Evolutionary conservation across 2,113 vertebrate genomes (phyloP).

Genomic region (Sprattus sprattus): DNA sequence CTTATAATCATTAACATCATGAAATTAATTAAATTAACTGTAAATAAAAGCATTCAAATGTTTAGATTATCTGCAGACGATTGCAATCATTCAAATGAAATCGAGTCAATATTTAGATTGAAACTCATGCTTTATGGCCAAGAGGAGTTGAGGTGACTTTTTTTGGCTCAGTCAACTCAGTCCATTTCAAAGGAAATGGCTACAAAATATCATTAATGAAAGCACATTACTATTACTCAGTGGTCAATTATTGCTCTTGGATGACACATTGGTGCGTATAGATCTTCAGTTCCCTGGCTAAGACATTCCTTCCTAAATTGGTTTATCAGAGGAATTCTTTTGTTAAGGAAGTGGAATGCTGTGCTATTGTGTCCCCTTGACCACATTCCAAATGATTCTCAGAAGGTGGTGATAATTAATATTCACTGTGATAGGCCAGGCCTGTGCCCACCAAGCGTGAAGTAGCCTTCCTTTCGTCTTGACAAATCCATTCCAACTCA

Average conservation of each 20-base stretch:
- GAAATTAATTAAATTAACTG: slow-evolving; percentile 15
- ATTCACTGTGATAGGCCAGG: slow-evolving; percentile 47
- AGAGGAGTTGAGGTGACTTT: slow-evolving; percentile 25
- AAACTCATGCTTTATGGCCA: slow-evolving; percentile 14
- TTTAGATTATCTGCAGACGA: neutral
- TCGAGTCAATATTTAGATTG: neutral
- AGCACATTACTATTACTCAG: slow-evolving; percentile 18
- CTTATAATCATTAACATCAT: neutral
- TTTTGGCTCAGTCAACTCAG: slow-evolving; percentile 31
- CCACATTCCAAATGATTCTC: slow-evolving; percentile 54
- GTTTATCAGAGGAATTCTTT: slow-evolving; percentile 56
- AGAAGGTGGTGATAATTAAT: slow-evolving; percentile 50
- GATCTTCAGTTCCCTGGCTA: slow-evolving; percentile 27
- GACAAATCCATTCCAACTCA: slow-evolving; percentile 51
- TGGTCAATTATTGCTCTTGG: slow-evolving; percentile 47
- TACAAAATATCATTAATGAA: slow-evolving; percentile 27
- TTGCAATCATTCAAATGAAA: neutral
- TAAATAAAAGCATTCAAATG: neutral
- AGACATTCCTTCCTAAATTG: slow-evolving; percentile 57
- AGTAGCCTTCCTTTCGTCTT: slow-evolving; percentile 53
- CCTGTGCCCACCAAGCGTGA: slow-evolving; percentile 54
- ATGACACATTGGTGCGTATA: slow-evolving; percentile 46
- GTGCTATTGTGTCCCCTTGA: slow-evolving; percentile 49
- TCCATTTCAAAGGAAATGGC: slow-evolving; percentile 26
- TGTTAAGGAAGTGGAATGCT: slow-evolving; percentile 47